Conservation (phyloP, 1,140 invertebrate species). For the Diprion similis region DNA sequence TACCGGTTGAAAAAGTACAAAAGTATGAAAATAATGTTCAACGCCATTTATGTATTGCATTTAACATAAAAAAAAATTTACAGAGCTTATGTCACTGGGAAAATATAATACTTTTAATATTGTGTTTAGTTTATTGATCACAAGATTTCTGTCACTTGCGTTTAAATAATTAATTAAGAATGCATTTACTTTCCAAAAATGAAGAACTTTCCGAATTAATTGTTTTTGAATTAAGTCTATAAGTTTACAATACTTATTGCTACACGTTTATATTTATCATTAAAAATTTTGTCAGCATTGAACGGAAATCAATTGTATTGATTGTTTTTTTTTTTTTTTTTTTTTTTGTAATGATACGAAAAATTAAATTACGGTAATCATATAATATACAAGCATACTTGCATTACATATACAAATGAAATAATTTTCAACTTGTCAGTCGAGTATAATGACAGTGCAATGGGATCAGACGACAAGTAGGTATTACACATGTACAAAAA, state of each 20-base stretch:
- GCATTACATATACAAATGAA: no score
- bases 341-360: background rate
- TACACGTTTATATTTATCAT: no score
- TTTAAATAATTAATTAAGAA: background rate
- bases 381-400: no score
- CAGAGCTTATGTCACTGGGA: background rate
- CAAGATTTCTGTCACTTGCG: background rate
- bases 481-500: background rate
- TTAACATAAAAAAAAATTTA: background rate
- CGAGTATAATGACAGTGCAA: background rate
- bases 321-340: background rate
- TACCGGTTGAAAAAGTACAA: conserved; percentile 51
- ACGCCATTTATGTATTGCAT: background rate
- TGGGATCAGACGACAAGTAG: background rate
- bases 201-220: no score
- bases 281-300: no score
- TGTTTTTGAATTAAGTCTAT: no score
- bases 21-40: conserved; percentile 51
- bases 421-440: no score
- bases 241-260: no score
- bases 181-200: no score
- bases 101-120: background rate
- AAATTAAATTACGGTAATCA: conserved; percentile 4
- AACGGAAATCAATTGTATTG: background rate
- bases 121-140: background rate